Conservation (phyloP, 2,797 vertebrate genomes). For the Cyprinella venusta region DNA sequence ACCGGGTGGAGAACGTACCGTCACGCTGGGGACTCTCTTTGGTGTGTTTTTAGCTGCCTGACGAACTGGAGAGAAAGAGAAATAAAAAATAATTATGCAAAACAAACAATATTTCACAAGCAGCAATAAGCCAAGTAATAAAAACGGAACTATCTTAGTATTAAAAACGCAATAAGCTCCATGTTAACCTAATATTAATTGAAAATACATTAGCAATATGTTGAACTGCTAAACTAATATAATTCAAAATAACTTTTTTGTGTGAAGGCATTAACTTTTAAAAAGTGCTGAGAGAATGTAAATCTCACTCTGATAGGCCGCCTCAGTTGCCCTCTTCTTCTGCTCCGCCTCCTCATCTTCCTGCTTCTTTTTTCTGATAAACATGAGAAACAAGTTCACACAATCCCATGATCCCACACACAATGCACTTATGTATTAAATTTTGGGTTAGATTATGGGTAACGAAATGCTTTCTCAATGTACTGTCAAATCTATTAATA, state of each 20-base stretch:
- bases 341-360: constrained; percentile 96
- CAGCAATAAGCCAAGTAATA: constrained; percentile 1
- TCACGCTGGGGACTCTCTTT: constrained; percentile 87
- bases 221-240: neutral
- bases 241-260: neutral
- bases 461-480: neutral
- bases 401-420: neutral
- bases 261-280: neutral
- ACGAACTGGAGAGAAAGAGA: constrained; percentile 81
- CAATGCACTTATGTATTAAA: neutral
- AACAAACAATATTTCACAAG: neutral
- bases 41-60: constrained; percentile 95
- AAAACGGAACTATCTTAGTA: neutral
- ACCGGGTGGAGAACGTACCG: constrained; percentile 91
- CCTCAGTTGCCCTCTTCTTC: constrained; percentile 94
- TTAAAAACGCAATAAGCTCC: neutral
- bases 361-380: constrained; percentile 91
- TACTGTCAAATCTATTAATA: too few relatives aligned
- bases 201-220: constrained; percentile 1
- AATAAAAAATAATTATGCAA: constrained; percentile 6
- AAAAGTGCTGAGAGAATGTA: neutral
- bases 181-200: neutral
- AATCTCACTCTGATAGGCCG: constrained; percentile 88
- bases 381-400: constrained; percentile 29
- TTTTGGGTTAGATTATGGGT: neutral